Percentiles rank a stretch among this genome's conserved stretches.
Conservation (phyloP, 2,888 invertebrate genomes). For the Dolichomitus sp. region DNA sequence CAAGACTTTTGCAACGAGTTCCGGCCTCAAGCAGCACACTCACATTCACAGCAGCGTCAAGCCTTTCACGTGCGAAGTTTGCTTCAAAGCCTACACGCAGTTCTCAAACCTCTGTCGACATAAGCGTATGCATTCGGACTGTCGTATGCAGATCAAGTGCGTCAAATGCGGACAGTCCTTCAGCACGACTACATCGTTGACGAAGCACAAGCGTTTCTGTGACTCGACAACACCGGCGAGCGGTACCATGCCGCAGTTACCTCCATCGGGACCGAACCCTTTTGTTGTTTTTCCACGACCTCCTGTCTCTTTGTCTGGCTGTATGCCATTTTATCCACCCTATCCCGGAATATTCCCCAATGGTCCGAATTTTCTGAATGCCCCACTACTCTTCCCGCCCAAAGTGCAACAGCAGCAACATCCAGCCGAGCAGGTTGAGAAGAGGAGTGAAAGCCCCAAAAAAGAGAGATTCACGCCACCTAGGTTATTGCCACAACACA, state of each 20-base stretch:
- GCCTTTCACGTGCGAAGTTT: conserved; percentile 98
- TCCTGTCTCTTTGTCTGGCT: conserved; percentile 86
- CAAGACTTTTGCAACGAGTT: conserved; percentile 99
- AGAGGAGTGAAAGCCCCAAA: conserved; percentile 87
- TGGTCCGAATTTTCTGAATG: conserved; percentile 88
- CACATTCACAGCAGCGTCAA: conserved; percentile 99
- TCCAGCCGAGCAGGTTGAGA: conserved; percentile 87
- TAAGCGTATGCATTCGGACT: conserved; percentile 99
- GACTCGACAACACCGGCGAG: conserved; percentile 90
- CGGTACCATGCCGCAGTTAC: conserved; percentile 80
- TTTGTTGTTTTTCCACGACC: conserved; percentile 91
- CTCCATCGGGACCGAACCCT: conserved; percentile 84
- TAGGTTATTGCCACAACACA: conserved; percentile 85
- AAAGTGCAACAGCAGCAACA: conserved; percentile 86
- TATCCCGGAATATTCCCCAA: conserved; percentile 88
- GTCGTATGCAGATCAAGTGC: conserved; percentile 97
- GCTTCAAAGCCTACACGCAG: conserved; percentile 99
- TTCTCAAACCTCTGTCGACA: conserved; percentile 99
- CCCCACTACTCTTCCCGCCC: conserved; percentile 90
- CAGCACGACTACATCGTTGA: conserved; percentile 95
- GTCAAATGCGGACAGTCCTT: conserved; percentile 97
- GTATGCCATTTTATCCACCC: conserved; percentile 89
- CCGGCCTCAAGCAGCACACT: conserved; percentile 99
- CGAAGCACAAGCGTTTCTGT: conserved; percentile 98
- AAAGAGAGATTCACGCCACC: conserved; percentile 89